Conservation (phyloP, 2,113 vertebrate genomes). For the Myiozetetes cayanensis region DNA sequence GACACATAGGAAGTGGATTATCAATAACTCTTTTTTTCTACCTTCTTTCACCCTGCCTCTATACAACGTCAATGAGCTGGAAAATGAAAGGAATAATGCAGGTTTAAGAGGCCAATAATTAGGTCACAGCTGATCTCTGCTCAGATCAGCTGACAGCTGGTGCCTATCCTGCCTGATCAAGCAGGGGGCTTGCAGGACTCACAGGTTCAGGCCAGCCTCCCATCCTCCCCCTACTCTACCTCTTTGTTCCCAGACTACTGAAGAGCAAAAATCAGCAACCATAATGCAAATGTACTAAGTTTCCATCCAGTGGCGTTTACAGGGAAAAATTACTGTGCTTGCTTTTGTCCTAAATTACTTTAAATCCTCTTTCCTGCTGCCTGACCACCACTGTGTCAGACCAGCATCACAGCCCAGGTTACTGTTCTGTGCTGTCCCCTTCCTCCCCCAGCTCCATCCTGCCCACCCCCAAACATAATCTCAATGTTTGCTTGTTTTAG, state of each 20-base stretch:
- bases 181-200: not conserved
- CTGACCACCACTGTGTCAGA: not conserved
- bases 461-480: constrained; percentile 49
- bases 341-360: not conserved
- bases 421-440: not conserved
- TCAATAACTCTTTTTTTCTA: constrained; percentile 66
- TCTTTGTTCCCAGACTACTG: not conserved
- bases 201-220: constrained; percentile 1
- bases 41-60: constrained; percentile 46
- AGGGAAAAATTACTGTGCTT: not conserved
- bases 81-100: constrained; percentile 82
- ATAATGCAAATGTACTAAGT: not conserved
- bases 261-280: not conserved
- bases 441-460: not conserved
- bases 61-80: constrained; percentile 74
- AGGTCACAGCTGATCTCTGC: constrained; percentile 81
- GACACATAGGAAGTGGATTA: constrained; percentile 67
- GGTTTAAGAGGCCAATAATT: constrained; percentile 79
- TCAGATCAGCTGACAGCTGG: constrained; percentile 73
- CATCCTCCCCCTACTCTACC: not conserved
- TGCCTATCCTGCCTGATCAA: constrained; percentile 45
- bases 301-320: not conserved
- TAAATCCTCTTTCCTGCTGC: not conserved
- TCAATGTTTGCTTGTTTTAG: constrained; percentile 61
- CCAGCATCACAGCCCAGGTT: not conserved